Evolutionary conservation across 1,140 invertebrate genomes (phyloP), one percentile per base, ranked within the genome.

Genomic region (Zaprionus lachaisei): DNA sequence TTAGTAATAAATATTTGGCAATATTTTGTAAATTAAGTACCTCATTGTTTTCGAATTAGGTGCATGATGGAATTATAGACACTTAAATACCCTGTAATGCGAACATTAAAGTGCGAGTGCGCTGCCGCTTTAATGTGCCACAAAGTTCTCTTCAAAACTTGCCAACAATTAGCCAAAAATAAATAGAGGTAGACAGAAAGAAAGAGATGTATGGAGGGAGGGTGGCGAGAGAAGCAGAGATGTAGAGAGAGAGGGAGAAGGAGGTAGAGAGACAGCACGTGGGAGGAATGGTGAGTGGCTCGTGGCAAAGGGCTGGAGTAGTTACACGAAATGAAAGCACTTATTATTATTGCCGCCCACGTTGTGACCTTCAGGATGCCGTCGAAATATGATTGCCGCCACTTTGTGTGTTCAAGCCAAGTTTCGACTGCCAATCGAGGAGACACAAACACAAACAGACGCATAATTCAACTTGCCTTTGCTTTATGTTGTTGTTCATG

Each of bases 291-390:
- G 41, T 7, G n/a, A 9, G 41, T 17, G n/a, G 15, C n/a, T 38
- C 37, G 37, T 7, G 41, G n/a, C 41, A 44, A 47, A 47, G 41
- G 41, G 41, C 41, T 47, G 41, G 7, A 17, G n/a, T 17, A 47
- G 41, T 47, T 47, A n/a, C 47, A 0, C 7, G 47, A 4, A 7
- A 9, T 14, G 31, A 64, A 51, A 60, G 57, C 62, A 54, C 28
- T 54, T 64, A 54, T 51, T 54, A 54, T 65, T 56, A 65, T 65
- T 55, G 34, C 34, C 54, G 54, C 54, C 63, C 49, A 65, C 49
- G 63, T 65, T 56, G 51, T 38, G 51, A 65, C 34, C 51, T 51
- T 51, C 47, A 51, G 20, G 47, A 47, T 47, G 41, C 17, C 11
- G 11, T 0, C 17, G 47, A 49, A 49, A 22, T 9, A 22, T 49